Evolutionary conservation across 2,113 vertebrate genomes (phyloP).

Genomic region (Octodon degus): DNA sequence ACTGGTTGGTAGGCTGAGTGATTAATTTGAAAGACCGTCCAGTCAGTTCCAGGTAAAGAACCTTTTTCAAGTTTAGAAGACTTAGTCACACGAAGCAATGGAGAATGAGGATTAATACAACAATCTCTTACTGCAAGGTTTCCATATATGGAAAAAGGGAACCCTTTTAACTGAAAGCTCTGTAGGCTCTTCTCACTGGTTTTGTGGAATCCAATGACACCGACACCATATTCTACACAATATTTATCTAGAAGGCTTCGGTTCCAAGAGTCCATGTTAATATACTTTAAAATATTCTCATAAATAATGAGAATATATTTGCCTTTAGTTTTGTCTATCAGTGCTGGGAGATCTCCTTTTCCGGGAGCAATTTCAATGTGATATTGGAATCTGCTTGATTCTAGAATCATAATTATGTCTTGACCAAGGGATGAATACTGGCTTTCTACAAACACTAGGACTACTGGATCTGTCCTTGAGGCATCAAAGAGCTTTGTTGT

Average conservation of each 20-base stretch:
- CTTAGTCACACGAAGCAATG: constrained; percentile 88
- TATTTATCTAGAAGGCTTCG: constrained; percentile 90
- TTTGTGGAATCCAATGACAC: constrained; percentile 88
- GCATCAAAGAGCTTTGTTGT: constrained; percentile 77
- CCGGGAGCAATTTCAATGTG: constrained; percentile 89
- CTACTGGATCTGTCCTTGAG: constrained; percentile 84
- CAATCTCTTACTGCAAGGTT: constrained; percentile 87
- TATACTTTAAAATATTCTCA: constrained; percentile 89
- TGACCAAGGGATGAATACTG: constrained; percentile 90
- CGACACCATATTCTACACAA: constrained; percentile 88
- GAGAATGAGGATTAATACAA: constrained; percentile 89
- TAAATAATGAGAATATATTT: constrained; percentile 89
- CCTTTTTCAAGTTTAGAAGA: constrained; percentile 87
- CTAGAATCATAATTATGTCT: constrained; percentile 89
- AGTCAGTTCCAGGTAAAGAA: constrained; percentile 87
- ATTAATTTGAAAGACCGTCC: constrained; percentile 89
- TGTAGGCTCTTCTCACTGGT: constrained; percentile 86
- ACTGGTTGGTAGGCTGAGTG: constrained; percentile 89
- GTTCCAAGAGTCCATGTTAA: constrained; percentile 90
- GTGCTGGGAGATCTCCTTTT: constrained; percentile 89
- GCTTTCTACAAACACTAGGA: constrained; percentile 91
- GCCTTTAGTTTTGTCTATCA: constrained; percentile 87
- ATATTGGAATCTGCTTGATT: constrained; percentile 89
- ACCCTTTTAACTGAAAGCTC: constrained; percentile 85
- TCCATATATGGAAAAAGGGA: constrained; percentile 85